phyloP scores from a whole-genome alignment of 1,140 invertebrate species.

The Drosophila eugracilis region DNA sequence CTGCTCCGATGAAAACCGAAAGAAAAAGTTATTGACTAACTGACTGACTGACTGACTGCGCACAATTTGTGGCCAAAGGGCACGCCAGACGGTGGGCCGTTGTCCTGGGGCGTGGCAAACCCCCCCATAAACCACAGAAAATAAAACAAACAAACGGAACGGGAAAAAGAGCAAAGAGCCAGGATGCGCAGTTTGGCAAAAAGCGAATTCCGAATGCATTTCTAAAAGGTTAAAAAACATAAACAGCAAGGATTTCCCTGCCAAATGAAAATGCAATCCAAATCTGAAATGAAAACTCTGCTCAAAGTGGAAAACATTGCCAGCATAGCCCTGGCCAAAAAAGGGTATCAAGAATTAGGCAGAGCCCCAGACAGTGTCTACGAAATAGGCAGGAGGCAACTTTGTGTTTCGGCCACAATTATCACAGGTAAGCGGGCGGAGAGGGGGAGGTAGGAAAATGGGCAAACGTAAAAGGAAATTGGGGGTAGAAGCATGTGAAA shows the following conservation, averaged over 20 bases:
- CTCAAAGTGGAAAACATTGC: too few species aligned
- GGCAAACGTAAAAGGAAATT: slow-evolving; percentile 26
- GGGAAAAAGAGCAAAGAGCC: background rate
- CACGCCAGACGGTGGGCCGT: slow-evolving; percentile 20
- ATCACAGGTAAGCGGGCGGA: slow-evolving; percentile 13
- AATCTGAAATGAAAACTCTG: background rate
- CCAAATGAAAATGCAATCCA: too few species aligned
- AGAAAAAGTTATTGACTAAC: slow-evolving; percentile 38
- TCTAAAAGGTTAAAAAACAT: background rate
- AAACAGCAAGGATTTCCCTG: too few species aligned
- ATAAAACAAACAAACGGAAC: background rate
- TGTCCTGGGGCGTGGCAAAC: slow-evolving; percentile 11
- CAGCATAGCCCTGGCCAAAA: background rate
- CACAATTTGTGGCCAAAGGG: slow-evolving; percentile 57
- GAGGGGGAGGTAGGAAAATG: background rate
- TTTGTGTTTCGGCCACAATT: slow-evolving; percentile 51
- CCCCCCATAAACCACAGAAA: slow-evolving; percentile 1
- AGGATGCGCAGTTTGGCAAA: background rate
- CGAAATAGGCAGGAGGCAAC: slow-evolving; percentile 23
- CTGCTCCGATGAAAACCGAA: slow-evolving; percentile 41
- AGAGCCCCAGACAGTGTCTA: slow-evolving; percentile 6
- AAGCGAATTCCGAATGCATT: background rate
- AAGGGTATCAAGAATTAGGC: slow-evolving; percentile 30
- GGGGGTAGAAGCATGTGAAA: slow-evolving; percentile 55
- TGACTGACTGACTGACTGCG: slow-evolving; percentile 33